Evolutionary conservation across 2,888 invertebrate genomes (phyloP).

Genomic region (Spatulosminthurus flaviceps): DNA sequence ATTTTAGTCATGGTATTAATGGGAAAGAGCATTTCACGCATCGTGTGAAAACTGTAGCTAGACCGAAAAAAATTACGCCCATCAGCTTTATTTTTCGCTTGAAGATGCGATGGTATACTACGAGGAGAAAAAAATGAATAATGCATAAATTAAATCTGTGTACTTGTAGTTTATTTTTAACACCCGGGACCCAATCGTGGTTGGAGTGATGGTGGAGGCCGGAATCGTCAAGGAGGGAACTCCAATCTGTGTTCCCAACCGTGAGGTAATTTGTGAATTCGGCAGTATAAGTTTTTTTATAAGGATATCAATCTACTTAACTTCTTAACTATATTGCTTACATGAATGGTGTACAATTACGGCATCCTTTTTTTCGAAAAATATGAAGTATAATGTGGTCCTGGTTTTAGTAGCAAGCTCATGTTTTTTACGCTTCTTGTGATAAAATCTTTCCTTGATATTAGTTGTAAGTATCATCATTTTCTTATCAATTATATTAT

Average conservation of each 20-base stretch:
- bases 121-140: slow-evolving; percentile 23
- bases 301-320: background rate
- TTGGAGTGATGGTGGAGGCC: slow-evolving; percentile 94
- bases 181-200: slow-evolving; percentile 96
- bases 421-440: too few species aligned
- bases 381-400: too few species aligned
- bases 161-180: slow-evolving; percentile 89
- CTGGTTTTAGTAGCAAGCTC: too few species aligned
- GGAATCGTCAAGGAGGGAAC: slow-evolving; percentile 96
- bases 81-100: too few species aligned
- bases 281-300: background rate
- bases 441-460: too few species aligned
- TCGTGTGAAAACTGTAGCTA: too few species aligned
- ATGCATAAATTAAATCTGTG: slow-evolving; percentile 30
- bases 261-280: slow-evolving; percentile 75
- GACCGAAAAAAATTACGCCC: too few species aligned
- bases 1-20: background rate
- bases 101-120: too few species aligned
- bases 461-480: too few species aligned
- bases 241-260: slow-evolving; percentile 95
- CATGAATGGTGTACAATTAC: too few species aligned
- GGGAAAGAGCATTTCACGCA: background rate
- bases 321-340: background rate
- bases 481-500: too few species aligned
- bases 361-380: too few species aligned